Evolutionary conservation across 2,113 vertebrate species (phyloP).

Genomic region (Cebus imitator): DNA sequence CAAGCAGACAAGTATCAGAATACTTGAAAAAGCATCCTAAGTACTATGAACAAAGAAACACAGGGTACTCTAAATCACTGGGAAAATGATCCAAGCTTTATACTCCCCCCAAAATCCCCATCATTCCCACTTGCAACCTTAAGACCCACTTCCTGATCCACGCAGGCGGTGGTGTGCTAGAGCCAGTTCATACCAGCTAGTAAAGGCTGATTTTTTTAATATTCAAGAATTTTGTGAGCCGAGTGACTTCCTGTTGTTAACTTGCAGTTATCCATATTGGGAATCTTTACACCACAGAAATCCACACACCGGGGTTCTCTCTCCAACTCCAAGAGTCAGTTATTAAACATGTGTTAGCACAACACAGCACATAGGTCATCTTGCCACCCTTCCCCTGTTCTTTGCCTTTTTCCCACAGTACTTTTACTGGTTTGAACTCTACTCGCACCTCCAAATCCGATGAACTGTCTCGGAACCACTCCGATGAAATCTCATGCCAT

Average conservation of each 20-base stretch:
- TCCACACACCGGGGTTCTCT: neutral
- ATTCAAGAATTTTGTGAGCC: neutral
- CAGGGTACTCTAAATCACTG: neutral
- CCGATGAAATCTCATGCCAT: conserved; percentile 56
- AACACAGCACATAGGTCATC: neutral
- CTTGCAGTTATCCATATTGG: neutral
- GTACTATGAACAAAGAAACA: neutral
- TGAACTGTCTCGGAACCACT: conserved; percentile 34
- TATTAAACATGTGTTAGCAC: neutral
- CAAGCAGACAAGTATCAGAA: neutral
- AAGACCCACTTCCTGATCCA: neutral
- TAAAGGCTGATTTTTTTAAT: neutral
- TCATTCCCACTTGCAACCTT: neutral
- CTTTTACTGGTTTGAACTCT: conserved; percentile 22
- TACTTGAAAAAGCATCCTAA: neutral
- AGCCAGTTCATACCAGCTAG: neutral
- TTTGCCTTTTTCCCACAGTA: neutral
- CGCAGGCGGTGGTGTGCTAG: neutral
- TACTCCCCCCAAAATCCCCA: neutral
- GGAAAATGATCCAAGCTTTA: neutral
- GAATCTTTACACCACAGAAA: neutral
- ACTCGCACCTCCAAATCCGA: neutral
- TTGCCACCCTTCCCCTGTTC: neutral
- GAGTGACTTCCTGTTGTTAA: neutral
- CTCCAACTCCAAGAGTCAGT: neutral